Evolutionary conservation across 2,888 invertebrate species (phyloP).

Genomic region (Acleris emargana): DNA sequence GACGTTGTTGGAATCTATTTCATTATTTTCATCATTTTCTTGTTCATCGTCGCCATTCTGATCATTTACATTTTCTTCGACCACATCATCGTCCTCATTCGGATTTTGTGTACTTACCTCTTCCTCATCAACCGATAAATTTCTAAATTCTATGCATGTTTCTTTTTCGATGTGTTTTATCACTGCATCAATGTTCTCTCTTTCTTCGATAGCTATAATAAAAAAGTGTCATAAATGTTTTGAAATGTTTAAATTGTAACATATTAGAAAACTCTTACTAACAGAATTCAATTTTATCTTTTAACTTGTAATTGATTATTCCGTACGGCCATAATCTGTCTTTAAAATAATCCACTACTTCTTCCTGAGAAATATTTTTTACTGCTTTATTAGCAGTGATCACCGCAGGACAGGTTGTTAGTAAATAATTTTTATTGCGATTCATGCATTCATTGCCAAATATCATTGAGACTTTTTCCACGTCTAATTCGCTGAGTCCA

Average conservation of each 20-base stretch:
- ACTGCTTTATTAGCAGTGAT: slow-evolving; percentile 44
- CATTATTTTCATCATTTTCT: not conserved
- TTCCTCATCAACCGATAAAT: slow-evolving; percentile 43
- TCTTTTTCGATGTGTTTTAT: slow-evolving; percentile 70
- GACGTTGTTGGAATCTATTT: not conserved
- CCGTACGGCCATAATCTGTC: slow-evolving; percentile 67
- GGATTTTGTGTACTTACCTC: slow-evolving; percentile 12
- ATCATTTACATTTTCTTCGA: not conserved
- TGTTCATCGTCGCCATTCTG: not conserved
- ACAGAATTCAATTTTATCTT: slow-evolving; percentile 66
- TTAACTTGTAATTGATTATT: slow-evolving; percentile 61
- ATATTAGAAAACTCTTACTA: slow-evolving; percentile 46
- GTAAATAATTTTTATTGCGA: slow-evolving; percentile 65
- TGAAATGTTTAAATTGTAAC: not conserved
- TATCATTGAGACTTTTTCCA: slow-evolving; percentile 63
- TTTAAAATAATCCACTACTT: slow-evolving; percentile 62
- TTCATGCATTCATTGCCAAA: slow-evolving; percentile 65
- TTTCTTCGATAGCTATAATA: slow-evolving; percentile 67
- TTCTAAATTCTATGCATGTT: slow-evolving; percentile 67
- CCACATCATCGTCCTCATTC: not conserved
- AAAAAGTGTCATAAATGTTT: not conserved
- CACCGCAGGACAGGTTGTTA: slow-evolving; percentile 70
- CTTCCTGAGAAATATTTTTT: slow-evolving; percentile 42
- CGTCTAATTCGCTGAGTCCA: slow-evolving; percentile 65
- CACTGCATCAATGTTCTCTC: slow-evolving; percentile 67